phyloP scores from a whole-genome alignment of 2,888 invertebrate genomes.

The Ptycholaimellus sp. region DNA sequence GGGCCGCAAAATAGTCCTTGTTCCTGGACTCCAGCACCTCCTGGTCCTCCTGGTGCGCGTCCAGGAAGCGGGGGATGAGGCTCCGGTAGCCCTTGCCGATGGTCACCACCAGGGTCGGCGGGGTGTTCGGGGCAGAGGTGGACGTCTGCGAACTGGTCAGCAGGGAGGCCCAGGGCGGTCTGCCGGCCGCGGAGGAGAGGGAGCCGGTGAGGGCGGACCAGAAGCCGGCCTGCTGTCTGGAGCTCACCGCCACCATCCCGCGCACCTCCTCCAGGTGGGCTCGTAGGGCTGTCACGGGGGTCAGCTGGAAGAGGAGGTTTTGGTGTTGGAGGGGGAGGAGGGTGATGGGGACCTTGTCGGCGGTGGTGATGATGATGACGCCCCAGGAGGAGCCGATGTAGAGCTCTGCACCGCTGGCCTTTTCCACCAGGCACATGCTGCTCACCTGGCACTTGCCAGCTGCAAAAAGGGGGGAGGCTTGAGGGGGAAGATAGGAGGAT shows the following conservation, averaged over 20 bases:
- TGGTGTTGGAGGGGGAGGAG: background rate
- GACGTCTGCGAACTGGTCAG: background rate
- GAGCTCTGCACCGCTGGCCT: slow-evolving; percentile 29
- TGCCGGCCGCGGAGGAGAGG: background rate
- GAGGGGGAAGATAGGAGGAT: no score
- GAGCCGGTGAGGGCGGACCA: background rate
- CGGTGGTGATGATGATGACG: slow-evolving; percentile 66
- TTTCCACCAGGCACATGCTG: slow-evolving; percentile 39
- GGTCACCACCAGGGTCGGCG: slow-evolving; percentile 4
- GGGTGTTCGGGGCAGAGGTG: background rate
- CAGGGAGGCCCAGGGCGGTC: background rate
- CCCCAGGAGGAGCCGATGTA: slow-evolving; percentile 87
- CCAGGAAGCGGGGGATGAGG: slow-evolving; percentile 30
- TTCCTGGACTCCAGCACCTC: slow-evolving; percentile 10
- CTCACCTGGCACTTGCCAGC: slow-evolving; percentile 39
- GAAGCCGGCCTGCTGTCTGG: background rate
- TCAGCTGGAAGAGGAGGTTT: slow-evolving; percentile 26
- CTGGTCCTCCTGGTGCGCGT: slow-evolving; percentile 15
- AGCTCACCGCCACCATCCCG: slow-evolving; percentile 22
- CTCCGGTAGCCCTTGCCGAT: slow-evolving; percentile 63
- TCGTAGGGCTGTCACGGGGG: slow-evolving; percentile 70
- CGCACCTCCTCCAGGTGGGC: slow-evolving; percentile 61
- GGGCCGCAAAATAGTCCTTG: slow-evolving; percentile 40
- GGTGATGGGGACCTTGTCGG: slow-evolving; percentile 20
- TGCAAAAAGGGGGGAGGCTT: no score